Percentiles rank a stretch among this genome's conserved stretches.
Conservation (phyloP, 2,888 invertebrate genomes). For the Pristionchus mayeri region DNA sequence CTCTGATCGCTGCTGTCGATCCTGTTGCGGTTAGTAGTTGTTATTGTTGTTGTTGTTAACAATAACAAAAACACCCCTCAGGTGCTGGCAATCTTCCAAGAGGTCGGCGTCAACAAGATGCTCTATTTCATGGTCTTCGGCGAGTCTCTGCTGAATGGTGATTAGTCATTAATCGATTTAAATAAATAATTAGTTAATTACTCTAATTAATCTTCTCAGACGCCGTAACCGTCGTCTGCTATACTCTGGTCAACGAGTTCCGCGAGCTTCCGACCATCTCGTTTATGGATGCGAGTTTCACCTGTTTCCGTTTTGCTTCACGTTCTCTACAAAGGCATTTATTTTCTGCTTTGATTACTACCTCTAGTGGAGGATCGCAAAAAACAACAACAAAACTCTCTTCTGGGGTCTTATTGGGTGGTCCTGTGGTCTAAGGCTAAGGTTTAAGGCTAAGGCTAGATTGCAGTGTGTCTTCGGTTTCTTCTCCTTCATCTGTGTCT, state of each 20-base stretch:
- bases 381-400: no score
- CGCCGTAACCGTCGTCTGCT: conserved; percentile 81
- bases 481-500: conserved; percentile 79
- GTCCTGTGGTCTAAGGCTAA: no score
- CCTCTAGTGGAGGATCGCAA: no score
- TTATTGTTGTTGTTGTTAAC: not conserved
- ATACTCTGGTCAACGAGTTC: conserved; percentile 79
- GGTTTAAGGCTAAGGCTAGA: no score
- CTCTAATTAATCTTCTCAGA: conserved; percentile 71
- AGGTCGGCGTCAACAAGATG: conserved; percentile 80
- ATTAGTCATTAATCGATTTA: not conserved
- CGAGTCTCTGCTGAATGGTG: conserved; percentile 81
- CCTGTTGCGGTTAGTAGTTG: conserved; percentile 79
- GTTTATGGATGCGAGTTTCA: conserved; percentile 66
- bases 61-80: conserved; percentile 7
- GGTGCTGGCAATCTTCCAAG: conserved; percentile 74
- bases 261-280: conserved; percentile 68
- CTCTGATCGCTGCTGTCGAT: conserved; percentile 81
- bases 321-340: not conserved
- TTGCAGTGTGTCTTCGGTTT: conserved; percentile 78
- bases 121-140: conserved; percentile 81
- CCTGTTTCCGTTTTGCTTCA: not conserved
- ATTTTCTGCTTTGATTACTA: not conserved
- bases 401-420: no score
- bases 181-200: no score